These are phyloP conservation scores for Sylvia borin DNA, from an alignment of 2,797 vertebrate species.

Conservation along the genomic window DNA sequence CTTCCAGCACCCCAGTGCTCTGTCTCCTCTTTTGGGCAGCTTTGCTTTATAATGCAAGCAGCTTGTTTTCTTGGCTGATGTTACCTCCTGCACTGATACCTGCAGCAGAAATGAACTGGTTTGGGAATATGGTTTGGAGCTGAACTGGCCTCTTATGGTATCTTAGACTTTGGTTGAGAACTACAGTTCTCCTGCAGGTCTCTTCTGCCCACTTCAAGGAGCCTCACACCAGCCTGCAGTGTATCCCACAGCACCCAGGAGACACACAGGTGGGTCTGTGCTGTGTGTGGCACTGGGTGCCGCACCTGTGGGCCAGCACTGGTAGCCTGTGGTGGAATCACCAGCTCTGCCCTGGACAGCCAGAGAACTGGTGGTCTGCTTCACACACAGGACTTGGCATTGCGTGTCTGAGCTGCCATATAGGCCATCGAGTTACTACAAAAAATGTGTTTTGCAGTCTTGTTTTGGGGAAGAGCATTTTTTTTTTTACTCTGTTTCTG, in stretches of 20 bases:
- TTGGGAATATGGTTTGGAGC: not conserved
- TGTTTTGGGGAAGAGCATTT: not conserved
- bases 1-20: accelerated
- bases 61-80: not conserved
- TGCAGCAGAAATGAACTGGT: not conserved
- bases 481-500: not conserved
- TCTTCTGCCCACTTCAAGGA: not conserved
- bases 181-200: not conserved
- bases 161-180: not conserved
- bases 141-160: not conserved
- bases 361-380: not conserved
- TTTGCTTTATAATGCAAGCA: not conserved
- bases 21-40: not conserved
- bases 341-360: not conserved
- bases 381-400: not conserved
- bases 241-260: not conserved
- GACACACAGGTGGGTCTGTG: not conserved
- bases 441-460: not conserved
- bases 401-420: not conserved
- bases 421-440: not conserved
- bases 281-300: not conserved
- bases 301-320: not conserved
- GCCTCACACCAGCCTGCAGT: not conserved
- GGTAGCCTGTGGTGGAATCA: not conserved
- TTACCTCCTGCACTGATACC: not conserved